phyloP scores from a whole-genome alignment of 2,797 vertebrate genomes.

The Tympanoctomys barrerae region DNA sequence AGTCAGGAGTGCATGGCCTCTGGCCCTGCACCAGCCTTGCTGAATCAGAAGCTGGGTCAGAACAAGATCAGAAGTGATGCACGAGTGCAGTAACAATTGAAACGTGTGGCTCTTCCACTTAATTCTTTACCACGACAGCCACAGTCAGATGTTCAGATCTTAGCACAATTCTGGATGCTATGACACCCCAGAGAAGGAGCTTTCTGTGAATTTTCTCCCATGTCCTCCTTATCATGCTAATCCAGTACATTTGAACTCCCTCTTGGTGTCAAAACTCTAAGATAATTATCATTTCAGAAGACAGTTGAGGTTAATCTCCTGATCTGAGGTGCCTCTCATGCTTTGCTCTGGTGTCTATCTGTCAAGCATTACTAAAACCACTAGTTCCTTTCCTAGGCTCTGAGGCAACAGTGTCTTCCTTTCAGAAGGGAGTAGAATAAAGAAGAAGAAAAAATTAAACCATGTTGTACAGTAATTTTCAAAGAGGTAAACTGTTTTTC shows the following conservation, averaged over 20 bases:
- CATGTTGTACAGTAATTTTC: neutral
- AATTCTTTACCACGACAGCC: neutral
- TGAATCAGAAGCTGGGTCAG: neutral
- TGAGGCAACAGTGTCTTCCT: conserved; percentile 27
- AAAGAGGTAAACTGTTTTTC: conserved; percentile 19
- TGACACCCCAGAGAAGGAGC: neutral
- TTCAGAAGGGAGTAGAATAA: conserved; percentile 8
- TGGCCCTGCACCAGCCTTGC: neutral
- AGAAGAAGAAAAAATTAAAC: neutral
- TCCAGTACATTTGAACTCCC: neutral
- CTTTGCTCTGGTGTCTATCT: neutral
- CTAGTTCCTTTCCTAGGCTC: conserved; percentile 5
- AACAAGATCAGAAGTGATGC: neutral
- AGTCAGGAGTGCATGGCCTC: neutral
- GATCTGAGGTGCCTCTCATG: neutral
- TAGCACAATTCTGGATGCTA: neutral
- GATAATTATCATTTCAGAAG: conserved; percentile 49
- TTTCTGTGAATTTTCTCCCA: neutral
- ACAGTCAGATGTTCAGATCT: neutral
- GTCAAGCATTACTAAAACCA: conserved; percentile 1
- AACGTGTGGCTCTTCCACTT: neutral
- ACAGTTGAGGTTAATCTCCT: conserved; percentile 53
- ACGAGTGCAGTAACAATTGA: neutral
- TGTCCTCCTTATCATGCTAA: neutral
- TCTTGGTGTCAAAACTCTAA: conserved; percentile 2